Percentiles rank a stretch among this genome's conserved stretches.
Evolutionary conservation across 1,140 invertebrate genomes (phyloP).

Genomic region (Zaprionus ornatus): DNA sequence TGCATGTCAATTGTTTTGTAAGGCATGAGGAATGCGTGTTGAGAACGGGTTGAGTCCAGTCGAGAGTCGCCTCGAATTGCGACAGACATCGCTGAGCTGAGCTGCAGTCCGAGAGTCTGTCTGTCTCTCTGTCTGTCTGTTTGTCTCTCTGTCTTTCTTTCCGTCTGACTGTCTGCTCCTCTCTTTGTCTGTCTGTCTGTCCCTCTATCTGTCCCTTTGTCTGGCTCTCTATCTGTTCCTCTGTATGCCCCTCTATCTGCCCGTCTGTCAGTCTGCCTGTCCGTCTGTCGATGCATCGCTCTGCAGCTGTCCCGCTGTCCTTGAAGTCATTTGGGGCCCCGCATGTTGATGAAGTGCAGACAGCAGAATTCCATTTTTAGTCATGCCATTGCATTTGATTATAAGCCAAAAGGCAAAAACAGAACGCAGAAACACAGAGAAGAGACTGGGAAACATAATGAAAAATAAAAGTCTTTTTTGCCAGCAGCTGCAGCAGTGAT

Average conservation of each 20-base stretch:
- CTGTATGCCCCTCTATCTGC: slow-evolving; percentile 21
- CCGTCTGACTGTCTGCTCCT: slow-evolving; percentile 16
- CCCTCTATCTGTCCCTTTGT: slow-evolving; percentile 2
- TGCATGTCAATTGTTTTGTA: slow-evolving; percentile 81
- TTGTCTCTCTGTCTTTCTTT: slow-evolving; percentile 33
- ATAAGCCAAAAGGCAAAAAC: slow-evolving; percentile 41
- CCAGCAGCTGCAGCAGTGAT: slow-evolving; percentile 4
- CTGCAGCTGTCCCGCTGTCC: background rate
- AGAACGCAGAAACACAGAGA: slow-evolving; percentile 15
- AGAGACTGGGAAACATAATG: slow-evolving; percentile 1
- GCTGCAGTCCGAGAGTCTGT: slow-evolving; percentile 20
- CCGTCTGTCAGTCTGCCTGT: slow-evolving; percentile 22
- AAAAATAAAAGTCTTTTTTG: slow-evolving; percentile 28
- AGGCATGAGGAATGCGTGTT: slow-evolving; percentile 80
- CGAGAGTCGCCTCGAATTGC: slow-evolving; percentile 19
- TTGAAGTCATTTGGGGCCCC: slow-evolving; percentile 40
- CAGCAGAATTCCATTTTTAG: slow-evolving; percentile 79
- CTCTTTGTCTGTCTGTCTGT: slow-evolving; percentile 34
- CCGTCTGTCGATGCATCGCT: slow-evolving; percentile 2
- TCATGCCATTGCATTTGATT: slow-evolving; percentile 80
- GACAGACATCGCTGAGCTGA: slow-evolving; percentile 43
- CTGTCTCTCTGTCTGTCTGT: slow-evolving; percentile 6
- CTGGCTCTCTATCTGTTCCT: background rate
- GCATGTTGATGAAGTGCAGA: slow-evolving; percentile 75
- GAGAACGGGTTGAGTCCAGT: slow-evolving; percentile 57